Evolutionary conservation across 1,140 invertebrate genomes (phyloP).

Genomic region (Patella vulgata): DNA sequence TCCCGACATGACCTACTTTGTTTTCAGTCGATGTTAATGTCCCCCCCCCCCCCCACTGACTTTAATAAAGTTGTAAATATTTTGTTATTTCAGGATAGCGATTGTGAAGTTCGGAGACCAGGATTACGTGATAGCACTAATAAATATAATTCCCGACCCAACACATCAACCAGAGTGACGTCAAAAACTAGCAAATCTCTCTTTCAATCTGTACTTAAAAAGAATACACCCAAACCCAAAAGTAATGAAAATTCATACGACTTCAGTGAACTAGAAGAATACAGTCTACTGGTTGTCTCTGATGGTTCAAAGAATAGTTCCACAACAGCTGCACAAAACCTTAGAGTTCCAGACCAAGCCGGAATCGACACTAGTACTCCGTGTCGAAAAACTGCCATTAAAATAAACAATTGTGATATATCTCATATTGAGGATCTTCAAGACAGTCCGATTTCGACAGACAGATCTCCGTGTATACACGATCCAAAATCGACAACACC

Average conservation of each 20-base stretch:
- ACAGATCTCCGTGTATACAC: too few species aligned
- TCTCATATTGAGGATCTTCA: constrained; percentile 36
- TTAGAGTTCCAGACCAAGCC: not conserved
- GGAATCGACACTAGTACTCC: constrained; percentile 43
- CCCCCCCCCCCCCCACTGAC: too few species aligned
- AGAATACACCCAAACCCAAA: not conserved
- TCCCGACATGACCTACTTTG: too few species aligned
- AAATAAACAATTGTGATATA: constrained; percentile 30
- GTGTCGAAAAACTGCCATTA: constrained; percentile 6
- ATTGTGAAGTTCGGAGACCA: constrained; percentile 13
- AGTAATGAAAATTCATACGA: constrained; percentile 28
- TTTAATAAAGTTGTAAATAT: too few species aligned
- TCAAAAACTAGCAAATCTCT: too few species aligned
- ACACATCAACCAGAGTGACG: not conserved
- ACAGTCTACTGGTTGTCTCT: constrained; percentile 35
- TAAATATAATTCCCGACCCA: constrained; percentile 7
- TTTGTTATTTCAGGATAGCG: constrained; percentile 12
- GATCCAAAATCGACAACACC: too few species aligned
- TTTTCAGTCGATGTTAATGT: too few species aligned
- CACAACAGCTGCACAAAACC: constrained; percentile 10
- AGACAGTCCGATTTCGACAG: constrained; percentile 11
- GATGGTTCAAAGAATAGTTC: constrained; percentile 20
- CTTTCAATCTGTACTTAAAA: too few species aligned
- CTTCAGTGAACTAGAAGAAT: constrained; percentile 58
- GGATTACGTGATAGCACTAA: constrained; percentile 5